These are phyloP conservation scores for Halichoeres trimaculatus DNA, from an alignment of 2,113 vertebrate species.

Conservation along the genomic window DNA sequence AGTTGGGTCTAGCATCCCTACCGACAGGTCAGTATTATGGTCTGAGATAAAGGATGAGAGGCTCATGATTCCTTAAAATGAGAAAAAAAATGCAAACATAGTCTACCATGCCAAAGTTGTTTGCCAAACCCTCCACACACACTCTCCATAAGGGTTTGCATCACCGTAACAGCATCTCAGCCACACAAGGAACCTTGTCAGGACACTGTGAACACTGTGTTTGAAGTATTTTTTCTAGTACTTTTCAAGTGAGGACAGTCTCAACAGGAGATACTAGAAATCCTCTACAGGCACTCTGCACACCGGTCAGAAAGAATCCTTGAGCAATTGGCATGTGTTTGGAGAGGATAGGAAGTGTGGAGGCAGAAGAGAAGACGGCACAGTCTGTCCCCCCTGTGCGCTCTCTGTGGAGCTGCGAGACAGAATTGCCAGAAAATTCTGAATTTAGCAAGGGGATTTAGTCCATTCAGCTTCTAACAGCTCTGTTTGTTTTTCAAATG, in stretches of 20 bases:
- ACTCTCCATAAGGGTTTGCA: background rate
- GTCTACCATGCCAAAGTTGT: background rate
- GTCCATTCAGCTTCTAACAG: constrained; percentile 31
- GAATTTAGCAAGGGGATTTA: constrained; percentile 53
- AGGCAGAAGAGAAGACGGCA: constrained; percentile 55
- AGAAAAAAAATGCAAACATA: background rate
- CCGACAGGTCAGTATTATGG: background rate
- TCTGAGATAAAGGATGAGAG: background rate
- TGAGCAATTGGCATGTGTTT: constrained; percentile 44
- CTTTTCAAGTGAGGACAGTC: background rate
- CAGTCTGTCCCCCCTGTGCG: constrained; percentile 58
- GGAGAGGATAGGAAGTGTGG: constrained; percentile 53
- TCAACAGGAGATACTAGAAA: constrained; percentile 26
- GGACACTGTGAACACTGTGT: constrained; percentile 1
- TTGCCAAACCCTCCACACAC: background rate
- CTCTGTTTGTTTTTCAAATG: constrained; percentile 31
- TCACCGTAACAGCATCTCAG: background rate
- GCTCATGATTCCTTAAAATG: background rate
- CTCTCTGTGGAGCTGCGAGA: constrained; percentile 49
- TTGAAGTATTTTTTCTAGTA: constrained; percentile 5
- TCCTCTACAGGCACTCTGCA: constrained; percentile 19
- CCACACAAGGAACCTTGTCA: background rate
- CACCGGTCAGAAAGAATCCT: constrained; percentile 36
- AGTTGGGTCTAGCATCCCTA: too few relatives aligned
- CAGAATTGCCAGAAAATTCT: constrained; percentile 42